These are phyloP conservation scores for Volucella inanis DNA, from an alignment of 2,888 invertebrate genomes.

Conservation along the genomic window DNA sequence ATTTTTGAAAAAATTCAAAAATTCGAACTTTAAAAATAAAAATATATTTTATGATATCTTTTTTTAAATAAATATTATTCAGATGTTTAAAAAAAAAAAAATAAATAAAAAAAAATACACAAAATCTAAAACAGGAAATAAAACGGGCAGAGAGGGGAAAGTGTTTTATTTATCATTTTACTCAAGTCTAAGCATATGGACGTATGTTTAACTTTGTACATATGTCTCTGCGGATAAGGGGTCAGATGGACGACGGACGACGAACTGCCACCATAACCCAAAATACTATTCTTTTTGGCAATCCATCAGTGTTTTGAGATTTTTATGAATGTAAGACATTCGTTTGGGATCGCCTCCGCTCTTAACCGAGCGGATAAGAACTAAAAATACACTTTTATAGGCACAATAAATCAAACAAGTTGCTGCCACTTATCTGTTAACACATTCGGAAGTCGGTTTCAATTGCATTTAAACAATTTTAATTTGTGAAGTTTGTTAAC, in stretches of 20 bases:
- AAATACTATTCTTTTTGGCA: slow-evolving; percentile 59
- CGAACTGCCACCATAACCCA: neutral
- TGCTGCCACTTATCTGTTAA: slow-evolving; percentile 57
- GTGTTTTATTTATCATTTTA: slow-evolving; percentile 13
- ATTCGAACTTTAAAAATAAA: neutral
- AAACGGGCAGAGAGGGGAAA: neutral
- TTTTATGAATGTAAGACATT: slow-evolving; percentile 34
- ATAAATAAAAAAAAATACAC: slow-evolving; percentile 16
- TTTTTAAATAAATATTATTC: slow-evolving; percentile 27
- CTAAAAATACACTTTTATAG: slow-evolving; percentile 49
- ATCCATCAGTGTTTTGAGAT: slow-evolving; percentile 59
- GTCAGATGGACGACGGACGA: neutral
- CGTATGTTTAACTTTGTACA: neutral
- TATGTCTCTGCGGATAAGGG: neutral
- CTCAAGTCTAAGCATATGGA: neutral
- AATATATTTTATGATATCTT: slow-evolving; percentile 20
- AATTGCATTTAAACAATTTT: slow-evolving; percentile 44
- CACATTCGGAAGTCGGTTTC: slow-evolving; percentile 40
- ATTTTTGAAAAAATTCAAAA: slow-evolving; percentile 18
- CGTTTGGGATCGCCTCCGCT: slow-evolving; percentile 10
- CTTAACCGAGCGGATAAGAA: neutral
- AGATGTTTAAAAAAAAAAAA: slow-evolving; percentile 7
- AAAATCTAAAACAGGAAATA: slow-evolving; percentile 7
- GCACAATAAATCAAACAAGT: slow-evolving; percentile 62
- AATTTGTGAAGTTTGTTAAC: slow-evolving; percentile 2